Evolutionary conservation across 2,113 vertebrate genomes (phyloP), one percentile per base, ranked within the genome.

Genomic region (Hipposideros armiger): DNA sequence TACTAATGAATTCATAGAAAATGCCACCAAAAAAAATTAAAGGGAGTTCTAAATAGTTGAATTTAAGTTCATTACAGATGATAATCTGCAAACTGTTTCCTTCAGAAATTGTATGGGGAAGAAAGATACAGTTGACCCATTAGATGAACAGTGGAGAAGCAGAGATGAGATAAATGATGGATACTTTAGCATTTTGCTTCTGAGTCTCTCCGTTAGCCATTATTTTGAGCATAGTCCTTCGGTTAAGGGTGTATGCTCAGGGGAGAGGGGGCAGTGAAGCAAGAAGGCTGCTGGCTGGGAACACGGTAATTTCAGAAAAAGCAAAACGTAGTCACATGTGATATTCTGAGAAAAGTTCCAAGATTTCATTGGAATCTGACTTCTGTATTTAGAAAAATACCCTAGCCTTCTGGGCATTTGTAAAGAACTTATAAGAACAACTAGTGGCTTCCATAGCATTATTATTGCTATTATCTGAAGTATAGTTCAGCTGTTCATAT

Each of bases 1-100:
- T 3, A 67, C 58, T 97, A 94, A 95, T 76, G 69, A 90, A 20
- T 95, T 86, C 86, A 40, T 78, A 90, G 78, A 88, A 97, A 90
- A 94, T 32, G 50, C 28, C 58, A 93, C 69, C 32, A 54, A 64
- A 85, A 64, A 40, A 87, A 96, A 95, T 93, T 95, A 95, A 96
- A 58, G 58, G 60, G 89, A 94, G 78, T 42, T 66, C 70, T 76
- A 67, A 82, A 89, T 96, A 58, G 78, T 19, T 83, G 66, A 74
- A 54, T 70, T 86, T 72, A 60, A 84, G 42, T 96, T 92, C 81
- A 36, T 20, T 89, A 32, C 30, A 94, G 80, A 80, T 5, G 54
- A 58, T 52, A 69, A 58, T 96, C 94, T 91, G 52, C n/a, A 96
- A 94, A 81, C 11, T 56, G 5, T 76, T 67, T 67, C 11, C 47